Base-by-base conservation (phyloP, 1,140 invertebrate species). In the Cyphomyrmex costatus region DNA sequence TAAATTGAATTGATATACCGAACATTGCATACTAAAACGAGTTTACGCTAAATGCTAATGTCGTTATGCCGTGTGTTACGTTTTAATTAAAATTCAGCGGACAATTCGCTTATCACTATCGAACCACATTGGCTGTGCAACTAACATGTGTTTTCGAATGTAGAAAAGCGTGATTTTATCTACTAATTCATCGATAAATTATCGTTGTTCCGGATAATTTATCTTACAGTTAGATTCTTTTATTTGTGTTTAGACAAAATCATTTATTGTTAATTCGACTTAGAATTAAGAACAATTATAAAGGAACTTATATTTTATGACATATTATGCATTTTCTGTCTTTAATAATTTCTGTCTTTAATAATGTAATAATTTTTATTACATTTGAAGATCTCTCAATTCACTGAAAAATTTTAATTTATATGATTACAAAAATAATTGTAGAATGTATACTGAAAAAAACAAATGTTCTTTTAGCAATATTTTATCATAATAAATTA, bases 51-150 rank as follows among this genome's bases (percentile, higher is more conserved):
- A 80, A 80, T 53, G n/a, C 46, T 68, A 68, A 68, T 65, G 30
- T 56, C 65, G 21, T 70, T 70, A 49, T 33, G 33, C 5, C 49
- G 21, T 70, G 21, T 80, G 49, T 80, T 80, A 70, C 51, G 46
- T 80, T 80, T 80, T 68, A 80, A 70, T 80, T 80, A 70, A 70
- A 80, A 80, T 80, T 80, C 63, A 80, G 78, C 51, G 61, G 49
- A 68, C 51, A 80, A 27, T 70, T 80, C 78, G 51, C 33, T 70
- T 80, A 80, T 70, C 63, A 56, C 49, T 70, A 80, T 70, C 30
- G 77, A 80, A 80, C 77, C 77, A n/a, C 77, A 79, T 79, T 24
- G 63, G 49, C 30, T 33, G 21, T 33, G 33, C 65, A 36, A 14
- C 14, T 30, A n/a, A 79, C 46, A 68, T 68, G 51, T 36, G 46